Conservation (phyloP, 2,888 invertebrate genomes). For the Diachrysia chrysitis region DNA sequence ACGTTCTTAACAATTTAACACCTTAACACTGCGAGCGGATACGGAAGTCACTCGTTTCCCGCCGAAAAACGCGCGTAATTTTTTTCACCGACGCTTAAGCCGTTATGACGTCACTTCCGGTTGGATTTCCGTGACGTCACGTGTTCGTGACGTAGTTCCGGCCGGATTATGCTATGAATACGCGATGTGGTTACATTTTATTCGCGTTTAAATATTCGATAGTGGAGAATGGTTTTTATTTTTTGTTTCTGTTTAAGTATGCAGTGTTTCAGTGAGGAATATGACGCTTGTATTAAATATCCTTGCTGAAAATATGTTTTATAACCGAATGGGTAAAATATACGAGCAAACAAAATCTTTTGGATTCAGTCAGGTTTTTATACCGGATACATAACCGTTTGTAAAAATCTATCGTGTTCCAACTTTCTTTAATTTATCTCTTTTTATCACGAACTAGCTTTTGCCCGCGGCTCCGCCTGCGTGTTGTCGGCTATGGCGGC, state of each 20-base stretch:
- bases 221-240: background rate
- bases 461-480: no score
- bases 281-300: background rate
- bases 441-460: no score
- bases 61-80: slow-evolving; percentile 83
- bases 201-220: slow-evolving; percentile 28
- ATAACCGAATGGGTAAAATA: background rate
- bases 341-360: background rate
- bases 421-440: no score
- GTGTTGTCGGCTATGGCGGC: no score
- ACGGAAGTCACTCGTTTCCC: slow-evolving; percentile 83
- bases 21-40: slow-evolving; percentile 64
- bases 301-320: background rate
- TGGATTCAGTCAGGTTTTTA: background rate
- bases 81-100: slow-evolving; percentile 81
- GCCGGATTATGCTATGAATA: slow-evolving; percentile 38
- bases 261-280: background rate
- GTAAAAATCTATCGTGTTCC: no score
- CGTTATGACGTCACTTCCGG: slow-evolving; percentile 82
- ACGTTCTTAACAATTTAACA: slow-evolving; percentile 61
- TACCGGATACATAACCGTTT: no score
- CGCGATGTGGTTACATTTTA: slow-evolving; percentile 38
- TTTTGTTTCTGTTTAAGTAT: background rate
- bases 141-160: slow-evolving; percentile 68
- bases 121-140: slow-evolving; percentile 78